Evolutionary conservation across 1,140 invertebrate genomes (phyloP), one percentile per base, ranked within the genome.

Genomic region (Caenorhabditis latens): DNA sequence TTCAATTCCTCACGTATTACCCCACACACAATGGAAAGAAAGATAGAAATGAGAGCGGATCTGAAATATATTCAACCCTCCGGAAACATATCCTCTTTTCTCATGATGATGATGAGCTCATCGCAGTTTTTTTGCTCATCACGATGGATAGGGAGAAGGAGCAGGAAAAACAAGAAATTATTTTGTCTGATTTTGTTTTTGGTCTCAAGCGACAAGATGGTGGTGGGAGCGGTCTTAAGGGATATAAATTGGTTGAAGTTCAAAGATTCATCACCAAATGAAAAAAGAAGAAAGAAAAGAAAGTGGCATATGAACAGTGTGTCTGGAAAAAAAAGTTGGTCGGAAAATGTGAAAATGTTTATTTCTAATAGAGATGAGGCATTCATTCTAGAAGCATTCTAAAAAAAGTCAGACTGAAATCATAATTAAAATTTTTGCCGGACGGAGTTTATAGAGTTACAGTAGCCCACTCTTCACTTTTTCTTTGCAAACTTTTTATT

Each of bases 1-100:
- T 79, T 4, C 71, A 48, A 79, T 79, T 79, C 46, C 71, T 79
- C 71, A 79, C 71, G 71, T 79, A 79, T 79, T 40, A 63, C 61
- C 61, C 61, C 21, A 21, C 50, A 3, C 50, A 11, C 50, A 14
- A 2, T 14, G 16, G 32, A 67, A 67, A 14, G 11, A 14, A 32
- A 21, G 32, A 32, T 32, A 32, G 32, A 32, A 32, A 32, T 32
- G 32, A 65, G 24, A 65, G 21, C 19, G 13, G 19, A 71, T 71
- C 67, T 46, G 42, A 71, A 71, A 71, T 71, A 71, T 46, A 71
- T 43, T 24, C 40, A 79, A 14, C n/a, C n/a, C 9, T 11, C 71
- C 71, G 71, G 71, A 79, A 79, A 79, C 71, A 50, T 53, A 50
- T 79, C 71, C 46, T 79, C 43, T 50, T 53, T 79, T 50, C 67